A percentile compares a stretch with the other conserved stretches of the same genome.
Evolutionary conservation across 2,888 invertebrate genomes (phyloP).

Genomic region (Caenorhabditis afra): DNA sequence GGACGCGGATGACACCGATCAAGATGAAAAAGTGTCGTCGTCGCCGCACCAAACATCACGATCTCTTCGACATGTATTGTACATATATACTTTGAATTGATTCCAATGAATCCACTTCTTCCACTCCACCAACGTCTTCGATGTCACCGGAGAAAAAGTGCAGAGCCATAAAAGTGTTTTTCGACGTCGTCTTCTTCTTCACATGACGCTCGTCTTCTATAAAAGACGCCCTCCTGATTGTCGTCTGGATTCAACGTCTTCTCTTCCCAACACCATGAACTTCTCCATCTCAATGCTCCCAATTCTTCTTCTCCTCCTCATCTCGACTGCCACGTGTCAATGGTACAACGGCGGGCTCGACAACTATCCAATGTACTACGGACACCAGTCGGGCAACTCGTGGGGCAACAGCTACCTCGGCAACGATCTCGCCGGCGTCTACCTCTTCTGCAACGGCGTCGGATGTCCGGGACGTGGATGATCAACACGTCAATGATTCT

Average conservation of each 20-base stretch:
- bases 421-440: slow-evolving; percentile 34
- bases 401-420: slow-evolving; percentile 47
- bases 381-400: slow-evolving; percentile 43
- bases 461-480: slow-evolving; percentile 53
- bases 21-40: too few species aligned
- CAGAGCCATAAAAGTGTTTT: slow-evolving; percentile 11
- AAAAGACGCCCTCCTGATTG: neutral
- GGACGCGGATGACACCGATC: slow-evolving; percentile 23
- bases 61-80: too few species aligned
- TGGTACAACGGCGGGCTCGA: slow-evolving; percentile 46
- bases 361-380: slow-evolving; percentile 34
- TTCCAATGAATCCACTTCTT: too few species aligned
- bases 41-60: too few species aligned
- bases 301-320: neutral
- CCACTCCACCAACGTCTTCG: too few species aligned
- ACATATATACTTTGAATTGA: too few species aligned
- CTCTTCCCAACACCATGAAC: neutral
- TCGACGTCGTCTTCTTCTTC: neutral
- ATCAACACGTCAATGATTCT: neutral
- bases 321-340: slow-evolving; percentile 26
- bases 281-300: neutral
- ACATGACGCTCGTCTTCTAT: neutral
- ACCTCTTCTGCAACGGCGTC: slow-evolving; percentile 44
- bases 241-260: neutral
- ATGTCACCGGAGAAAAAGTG: neutral